Percentiles rank a stretch among this genome's conserved stretches.
phyloP scores from a whole-genome alignment of 2,113 vertebrate species.

The Cyprinodon tularosa region DNA sequence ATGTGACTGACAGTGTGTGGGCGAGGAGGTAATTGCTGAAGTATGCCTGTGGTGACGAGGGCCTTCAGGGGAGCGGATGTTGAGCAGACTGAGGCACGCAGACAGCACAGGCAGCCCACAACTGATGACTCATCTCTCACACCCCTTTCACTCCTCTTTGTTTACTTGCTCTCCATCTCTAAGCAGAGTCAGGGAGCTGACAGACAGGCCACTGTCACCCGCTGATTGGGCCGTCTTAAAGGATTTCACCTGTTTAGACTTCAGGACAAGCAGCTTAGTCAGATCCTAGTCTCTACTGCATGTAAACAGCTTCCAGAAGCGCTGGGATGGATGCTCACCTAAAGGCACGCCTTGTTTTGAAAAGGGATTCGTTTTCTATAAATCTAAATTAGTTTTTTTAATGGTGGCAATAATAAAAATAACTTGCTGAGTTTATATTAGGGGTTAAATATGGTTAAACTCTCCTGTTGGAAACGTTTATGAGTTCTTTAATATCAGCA shows the following conservation, averaged over 20 bases:
- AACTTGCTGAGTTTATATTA: neutral
- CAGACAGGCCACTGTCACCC: slow-evolving; percentile 53
- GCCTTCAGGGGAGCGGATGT: slow-evolving; percentile 71
- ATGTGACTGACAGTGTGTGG: slow-evolving; percentile 71
- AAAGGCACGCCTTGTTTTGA: neutral
- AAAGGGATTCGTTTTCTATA: neutral
- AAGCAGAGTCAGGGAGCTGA: slow-evolving; percentile 35
- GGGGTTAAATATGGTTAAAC: neutral
- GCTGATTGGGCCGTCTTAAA: slow-evolving; percentile 50
- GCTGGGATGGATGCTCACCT: slow-evolving; percentile 34
- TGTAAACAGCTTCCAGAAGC: slow-evolving; percentile 57
- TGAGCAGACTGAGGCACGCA: slow-evolving; percentile 64
- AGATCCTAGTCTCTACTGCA: slow-evolving; percentile 40
- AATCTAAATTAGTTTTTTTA: neutral
- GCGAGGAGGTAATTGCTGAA: slow-evolving; percentile 73
- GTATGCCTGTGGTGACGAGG: slow-evolving; percentile 69
- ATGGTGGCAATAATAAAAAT: neutral
- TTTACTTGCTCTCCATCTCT: slow-evolving; percentile 48
- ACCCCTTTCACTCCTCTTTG: slow-evolving; percentile 63
- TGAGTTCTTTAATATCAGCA: neutral
- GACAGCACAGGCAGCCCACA: slow-evolving; percentile 39
- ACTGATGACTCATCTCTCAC: slow-evolving; percentile 77
- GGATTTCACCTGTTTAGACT: slow-evolving; percentile 69
- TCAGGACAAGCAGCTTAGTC: slow-evolving; percentile 63
- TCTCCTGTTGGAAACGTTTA: neutral